Evolutionary conservation across 2,113 vertebrate species (phyloP).

Genomic region (Fregata magnificens): DNA sequence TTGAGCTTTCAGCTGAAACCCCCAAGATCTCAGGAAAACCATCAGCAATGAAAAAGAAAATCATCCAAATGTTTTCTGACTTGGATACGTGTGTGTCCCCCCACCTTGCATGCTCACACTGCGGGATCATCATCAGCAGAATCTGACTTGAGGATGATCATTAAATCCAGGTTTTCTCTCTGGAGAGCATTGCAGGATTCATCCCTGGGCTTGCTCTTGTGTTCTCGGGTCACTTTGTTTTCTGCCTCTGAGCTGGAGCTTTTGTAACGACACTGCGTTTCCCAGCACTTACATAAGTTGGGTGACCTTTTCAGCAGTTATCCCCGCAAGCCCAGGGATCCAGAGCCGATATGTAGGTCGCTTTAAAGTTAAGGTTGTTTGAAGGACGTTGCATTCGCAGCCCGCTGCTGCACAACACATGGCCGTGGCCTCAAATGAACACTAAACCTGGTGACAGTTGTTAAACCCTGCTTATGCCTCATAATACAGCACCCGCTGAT

Average conservation of each 20-base stretch:
- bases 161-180: not conserved
- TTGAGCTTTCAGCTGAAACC: not conserved
- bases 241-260: not conserved
- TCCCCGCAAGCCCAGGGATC: not conserved
- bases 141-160: not conserved
- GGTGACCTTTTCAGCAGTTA: not conserved
- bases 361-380: not conserved
- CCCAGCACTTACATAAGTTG: not conserved
- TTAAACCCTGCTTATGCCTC: not conserved
- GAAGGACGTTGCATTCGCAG: not conserved
- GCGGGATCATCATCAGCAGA: rapidly evolving
- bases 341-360: not conserved
- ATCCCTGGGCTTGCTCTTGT: rapidly evolving
- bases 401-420: rapidly evolving
- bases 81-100: rapidly evolving
- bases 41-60: not conserved
- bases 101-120: rapidly evolving
- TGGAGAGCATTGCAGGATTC: not conserved
- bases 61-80: not conserved
- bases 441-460: not conserved
- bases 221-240: not conserved
- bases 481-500: rapidly evolving
- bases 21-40: not conserved
- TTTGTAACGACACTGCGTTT: not conserved
- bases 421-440: not conserved